Base-by-base conservation (phyloP, 1,140 invertebrate species). In the Bombus sibiricus region DNA sequence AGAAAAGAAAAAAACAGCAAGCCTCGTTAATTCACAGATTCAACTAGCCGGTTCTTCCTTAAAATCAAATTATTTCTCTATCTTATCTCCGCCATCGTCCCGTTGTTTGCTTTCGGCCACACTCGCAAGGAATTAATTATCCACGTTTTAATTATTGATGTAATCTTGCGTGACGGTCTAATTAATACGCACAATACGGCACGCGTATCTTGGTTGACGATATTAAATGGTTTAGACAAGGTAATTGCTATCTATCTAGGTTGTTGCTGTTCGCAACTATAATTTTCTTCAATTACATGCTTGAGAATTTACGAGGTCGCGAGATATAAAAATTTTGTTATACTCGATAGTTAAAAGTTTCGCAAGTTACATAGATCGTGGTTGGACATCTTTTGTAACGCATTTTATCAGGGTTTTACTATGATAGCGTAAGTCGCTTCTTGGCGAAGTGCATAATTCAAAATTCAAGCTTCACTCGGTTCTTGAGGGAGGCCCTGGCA, bases 1-100 rank as follows among this genome's bases (percentile, higher is more conserved):
- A 59, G 9, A 57, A 3, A 4, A 13, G 13, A 43, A 43, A 43
- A 15, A 25, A 32, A 53, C 18, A 57, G 34, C n/a, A 43, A 62
- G 37, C 39, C n/a, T 62, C 34, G 22, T 74, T 82, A 64, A 43
- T 41, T 53, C 37, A 13, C 53, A 12, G 37, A 5, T 28, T 39
- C 28, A 47, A n/a, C 68, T 59, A 37, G 3, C 10, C 37, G 22
- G 10, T 43, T n/a, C n/a, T 53, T 73, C 39, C n/a, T 74, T 43
- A 47, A 74, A 81, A 59, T 41, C 71, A 74, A 75, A 82, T 82
- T 64, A 43, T 47, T 47, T n/a, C 25, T 22, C 3, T 18, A 62
- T 62, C 59, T n/a, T n/a, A 25, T 32, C 32, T 18, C 41, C 69
- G 39, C 22, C 1, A 15, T 41, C 4, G 34, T 12, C 1, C 41